Conservation (phyloP, 2,113 vertebrate genomes). For the Pleuronectes platessa region DNA sequence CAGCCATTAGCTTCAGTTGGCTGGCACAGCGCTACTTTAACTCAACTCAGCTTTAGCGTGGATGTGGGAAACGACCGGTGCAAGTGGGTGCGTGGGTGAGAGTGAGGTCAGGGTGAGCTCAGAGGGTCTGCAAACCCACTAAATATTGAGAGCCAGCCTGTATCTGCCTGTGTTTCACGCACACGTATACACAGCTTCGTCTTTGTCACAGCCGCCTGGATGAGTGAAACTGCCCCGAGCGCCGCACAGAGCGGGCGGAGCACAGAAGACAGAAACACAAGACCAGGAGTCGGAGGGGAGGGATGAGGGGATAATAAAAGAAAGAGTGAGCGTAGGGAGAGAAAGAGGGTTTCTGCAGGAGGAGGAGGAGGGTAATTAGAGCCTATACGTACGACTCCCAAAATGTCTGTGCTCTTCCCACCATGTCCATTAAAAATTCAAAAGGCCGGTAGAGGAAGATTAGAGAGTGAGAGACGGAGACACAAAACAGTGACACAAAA, state of each 20-base stretch:
- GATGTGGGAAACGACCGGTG: constrained; percentile 54
- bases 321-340: constrained; percentile 56
- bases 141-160: constrained; percentile 40
- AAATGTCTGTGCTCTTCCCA: constrained; percentile 77
- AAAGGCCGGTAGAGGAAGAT: constrained; percentile 54
- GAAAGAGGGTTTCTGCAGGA: constrained; percentile 36
- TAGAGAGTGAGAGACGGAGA: constrained; percentile 45
- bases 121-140: constrained; percentile 47
- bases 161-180: constrained; percentile 51
- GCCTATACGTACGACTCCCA: constrained; percentile 65
- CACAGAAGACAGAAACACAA: constrained; percentile 58
- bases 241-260: constrained; percentile 19
- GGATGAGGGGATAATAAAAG: constrained; percentile 50
- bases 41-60: constrained; percentile 56
- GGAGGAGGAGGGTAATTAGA: constrained; percentile 72
- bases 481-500: constrained; percentile 18
- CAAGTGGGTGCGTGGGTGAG: constrained; percentile 37
- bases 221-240: constrained; percentile 64
- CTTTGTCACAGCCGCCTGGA: constrained; percentile 57
- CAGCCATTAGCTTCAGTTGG: constrained; percentile 65
- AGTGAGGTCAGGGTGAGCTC: constrained; percentile 49
- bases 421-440: constrained; percentile 80
- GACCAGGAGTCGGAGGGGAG: constrained; percentile 45
- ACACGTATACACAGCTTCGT: constrained; percentile 47
- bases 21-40: constrained; percentile 51